A percentile compares a stretch with the other conserved stretches of the same genome.
These are phyloP conservation scores for Platichthys flesus DNA, from an alignment of 2,113 vertebrate genomes.

Conservation along the genomic window DNA sequence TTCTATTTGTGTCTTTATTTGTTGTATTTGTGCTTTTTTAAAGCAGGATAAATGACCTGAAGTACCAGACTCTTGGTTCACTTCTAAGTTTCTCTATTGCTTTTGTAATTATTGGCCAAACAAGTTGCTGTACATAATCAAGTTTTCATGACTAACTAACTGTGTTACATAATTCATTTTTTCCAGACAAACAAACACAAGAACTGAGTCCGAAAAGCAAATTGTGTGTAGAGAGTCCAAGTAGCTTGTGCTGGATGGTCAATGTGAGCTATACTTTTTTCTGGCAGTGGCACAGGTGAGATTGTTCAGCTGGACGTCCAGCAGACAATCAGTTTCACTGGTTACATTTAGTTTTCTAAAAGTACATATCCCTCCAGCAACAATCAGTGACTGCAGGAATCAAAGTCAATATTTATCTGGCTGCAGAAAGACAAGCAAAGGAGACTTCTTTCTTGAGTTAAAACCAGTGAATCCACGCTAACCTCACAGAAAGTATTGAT, in stretches of 20 bases:
- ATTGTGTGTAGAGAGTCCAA: neutral
- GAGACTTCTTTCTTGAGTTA: constrained; percentile 2
- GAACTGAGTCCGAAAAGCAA: neutral
- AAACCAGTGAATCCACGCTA: neutral
- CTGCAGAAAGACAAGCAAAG: neutral
- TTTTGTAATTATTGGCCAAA: neutral
- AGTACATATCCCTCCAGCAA: constrained; percentile 12
- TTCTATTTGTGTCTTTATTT: neutral
- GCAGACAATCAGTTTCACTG: too few relatives aligned
- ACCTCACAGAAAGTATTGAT: constrained; percentile 18
- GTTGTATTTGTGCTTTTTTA: neutral
- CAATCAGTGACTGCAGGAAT: neutral
- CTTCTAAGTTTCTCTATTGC: neutral
- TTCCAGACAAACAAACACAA: constrained; percentile 11
- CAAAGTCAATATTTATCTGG: constrained; percentile 2
- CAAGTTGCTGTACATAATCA: neutral
- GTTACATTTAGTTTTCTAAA: too few relatives aligned
- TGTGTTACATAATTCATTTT: neutral
- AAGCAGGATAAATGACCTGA: neutral
- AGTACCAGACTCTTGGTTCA: neutral
- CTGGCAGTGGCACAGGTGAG: too few relatives aligned
- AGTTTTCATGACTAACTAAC: neutral
- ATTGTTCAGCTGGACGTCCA: too few relatives aligned
- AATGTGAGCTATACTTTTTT: constrained; percentile 11
- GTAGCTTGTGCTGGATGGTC: neutral